Conservation (phyloP, 1,140 invertebrate species). For the Epicauta chinensis region DNA sequence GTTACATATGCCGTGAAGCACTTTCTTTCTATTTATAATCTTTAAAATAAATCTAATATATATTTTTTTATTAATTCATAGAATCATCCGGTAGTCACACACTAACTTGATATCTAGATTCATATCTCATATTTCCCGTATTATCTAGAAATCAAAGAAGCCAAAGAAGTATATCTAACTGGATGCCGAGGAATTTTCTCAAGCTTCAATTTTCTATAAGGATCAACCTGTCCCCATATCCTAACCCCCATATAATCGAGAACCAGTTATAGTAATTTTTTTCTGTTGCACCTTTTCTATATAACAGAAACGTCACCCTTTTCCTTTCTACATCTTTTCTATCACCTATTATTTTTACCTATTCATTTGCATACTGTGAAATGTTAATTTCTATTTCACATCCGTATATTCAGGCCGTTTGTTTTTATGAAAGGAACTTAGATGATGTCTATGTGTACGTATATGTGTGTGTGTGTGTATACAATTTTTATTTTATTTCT, state of each 20-base stretch:
- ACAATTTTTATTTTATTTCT: slow-evolving; percentile 1
- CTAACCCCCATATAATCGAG: neutral
- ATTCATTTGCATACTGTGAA: slow-evolving; percentile 30
- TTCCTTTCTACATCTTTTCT: neutral
- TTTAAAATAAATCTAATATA: no score
- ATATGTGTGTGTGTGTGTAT: slow-evolving; percentile 4
- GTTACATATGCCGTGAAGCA: no score
- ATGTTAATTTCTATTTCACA: slow-evolving; percentile 30
- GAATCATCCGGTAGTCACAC: no score
- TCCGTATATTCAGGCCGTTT: slow-evolving; percentile 26
- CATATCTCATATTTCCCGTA: no score
- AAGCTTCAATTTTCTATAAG: neutral
- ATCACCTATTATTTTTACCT: slow-evolving; percentile 26
- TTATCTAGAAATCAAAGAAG: no score
- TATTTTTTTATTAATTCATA: no score
- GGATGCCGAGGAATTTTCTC: no score
- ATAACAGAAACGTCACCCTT: neutral
- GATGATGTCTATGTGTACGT: slow-evolving; percentile 11
- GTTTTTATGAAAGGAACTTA: slow-evolving; percentile 10
- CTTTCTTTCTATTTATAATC: no score
- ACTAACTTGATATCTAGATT: no score
- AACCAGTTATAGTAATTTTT: slow-evolving; percentile 17
- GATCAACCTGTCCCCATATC: slow-evolving; percentile 4
- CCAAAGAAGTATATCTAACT: no score
- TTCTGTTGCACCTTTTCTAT: neutral